Evolutionary conservation across 1,140 invertebrate genomes (phyloP), one percentile per base, ranked within the genome.

Genomic region (Brachionus calyciflorus): DNA sequence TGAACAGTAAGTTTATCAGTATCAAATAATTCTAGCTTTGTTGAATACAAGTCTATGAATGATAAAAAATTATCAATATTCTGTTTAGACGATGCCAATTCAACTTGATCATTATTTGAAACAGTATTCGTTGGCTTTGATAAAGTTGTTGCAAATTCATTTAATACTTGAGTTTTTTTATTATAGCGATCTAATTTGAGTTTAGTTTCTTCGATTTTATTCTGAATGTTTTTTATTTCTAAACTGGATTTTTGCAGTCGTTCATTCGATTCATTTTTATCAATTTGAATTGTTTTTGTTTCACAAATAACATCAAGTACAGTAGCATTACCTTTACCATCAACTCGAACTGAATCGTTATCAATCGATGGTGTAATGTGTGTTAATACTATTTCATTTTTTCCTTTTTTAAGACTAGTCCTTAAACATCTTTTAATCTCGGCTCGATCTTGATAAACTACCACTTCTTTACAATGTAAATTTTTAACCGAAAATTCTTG

Each of bases 251-350:
- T 3, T 73, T 49, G 33, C 7, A 73, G 19, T 26, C 21, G 49
- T 51, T 73, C 44, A 40, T 73, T 49, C 19, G 69, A 33, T 40
- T 73, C 49, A 49, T 33, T 49, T n/a, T 19, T 17, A 33, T 73
- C 24, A 12, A 55, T 21, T 26, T 17, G 28, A 49, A 73, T 46
- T 30, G 26, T 40, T 41, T 55, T 49, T 28, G 26, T 26, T 10
- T 73, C 28, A 55, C 69, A 73, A 21, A 73, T 49, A 17, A 73
- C 69, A 40, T 73, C 69, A 21, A 73, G 6, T 30, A 73, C 26
- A 14, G 44, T 49, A 2, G 44, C 69, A 51, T 73, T 49, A 2
- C 69, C 69, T 12, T 12, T 17, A 2, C 69, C 69, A 28, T 73
- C 69, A 30, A 73, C 69, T 28, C 69, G 24, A 0, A 73, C 69